Evolutionary conservation across 2,113 vertebrate species (phyloP).

Genomic region (Sminthopsis crassicaudata): DNA sequence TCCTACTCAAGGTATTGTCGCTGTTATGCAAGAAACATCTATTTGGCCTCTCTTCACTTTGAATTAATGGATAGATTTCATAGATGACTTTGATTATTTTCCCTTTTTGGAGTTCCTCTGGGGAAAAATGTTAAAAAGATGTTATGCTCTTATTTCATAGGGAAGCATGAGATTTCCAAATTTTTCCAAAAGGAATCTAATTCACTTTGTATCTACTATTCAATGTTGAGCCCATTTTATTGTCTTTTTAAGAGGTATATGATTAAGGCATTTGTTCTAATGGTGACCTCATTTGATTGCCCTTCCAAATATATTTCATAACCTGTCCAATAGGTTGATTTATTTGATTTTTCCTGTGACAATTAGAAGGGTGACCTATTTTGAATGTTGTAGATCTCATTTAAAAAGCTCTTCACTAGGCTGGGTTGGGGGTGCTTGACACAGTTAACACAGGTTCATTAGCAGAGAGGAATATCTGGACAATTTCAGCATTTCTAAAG

Average conservation of each 20-base stretch:
- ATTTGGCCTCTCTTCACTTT: background rate
- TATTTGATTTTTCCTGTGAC: background rate
- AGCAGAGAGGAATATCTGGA: background rate
- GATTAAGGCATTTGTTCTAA: background rate
- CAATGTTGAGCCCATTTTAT: background rate
- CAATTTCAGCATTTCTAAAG: background rate
- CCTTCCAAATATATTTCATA: background rate
- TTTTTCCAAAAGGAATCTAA: background rate
- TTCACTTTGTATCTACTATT: background rate
- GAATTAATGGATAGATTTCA: background rate
- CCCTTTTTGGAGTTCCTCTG: background rate
- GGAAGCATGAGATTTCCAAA: background rate
- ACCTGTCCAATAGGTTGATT: background rate
- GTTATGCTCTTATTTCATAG: background rate
- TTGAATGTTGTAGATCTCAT: background rate
- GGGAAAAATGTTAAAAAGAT: background rate
- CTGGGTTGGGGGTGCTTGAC: background rate
- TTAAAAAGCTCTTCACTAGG: background rate
- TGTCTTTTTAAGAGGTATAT: background rate
- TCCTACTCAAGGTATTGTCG: background rate
- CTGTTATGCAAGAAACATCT: background rate
- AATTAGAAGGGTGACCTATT: background rate
- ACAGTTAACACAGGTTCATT: background rate
- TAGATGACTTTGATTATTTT: background rate
- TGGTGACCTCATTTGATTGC: background rate